These are phyloP conservation scores for Lasioglossum villosulum DNA, from an alignment of 2,888 invertebrate genomes.

Conservation along the genomic window DNA sequence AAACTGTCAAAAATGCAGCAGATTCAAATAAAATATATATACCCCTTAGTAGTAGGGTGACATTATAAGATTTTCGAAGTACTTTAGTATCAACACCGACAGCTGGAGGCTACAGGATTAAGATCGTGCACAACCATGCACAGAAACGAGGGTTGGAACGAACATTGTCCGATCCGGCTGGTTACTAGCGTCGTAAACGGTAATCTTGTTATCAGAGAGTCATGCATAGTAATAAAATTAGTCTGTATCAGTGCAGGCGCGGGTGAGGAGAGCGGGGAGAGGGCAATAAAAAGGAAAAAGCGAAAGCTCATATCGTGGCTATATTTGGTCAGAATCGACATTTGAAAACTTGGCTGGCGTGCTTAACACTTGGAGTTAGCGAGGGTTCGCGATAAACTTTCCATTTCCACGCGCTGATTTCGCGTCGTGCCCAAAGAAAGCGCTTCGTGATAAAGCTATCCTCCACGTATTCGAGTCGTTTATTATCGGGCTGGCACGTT, in stretches of 20 bases:
- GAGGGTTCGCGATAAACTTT: conserved; percentile 66
- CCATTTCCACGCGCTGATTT: conserved; percentile 65
- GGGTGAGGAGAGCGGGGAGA: too few relatives aligned
- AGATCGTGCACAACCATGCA: not conserved
- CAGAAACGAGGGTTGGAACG: not conserved
- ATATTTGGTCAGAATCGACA: conserved; percentile 38
- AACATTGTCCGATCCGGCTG: not conserved
- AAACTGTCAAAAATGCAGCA: too few relatives aligned
- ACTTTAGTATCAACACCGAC: not conserved
- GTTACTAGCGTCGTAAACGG: not conserved
- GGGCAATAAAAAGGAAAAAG: not conserved
- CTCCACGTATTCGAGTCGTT: conserved; percentile 62
- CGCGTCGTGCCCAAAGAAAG: conserved; percentile 50
- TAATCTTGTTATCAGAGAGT: not conserved
- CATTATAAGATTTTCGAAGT: not conserved
- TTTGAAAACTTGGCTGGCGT: conserved; percentile 43
- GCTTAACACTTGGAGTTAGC: conserved; percentile 48
- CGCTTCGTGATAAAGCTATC: conserved; percentile 64
- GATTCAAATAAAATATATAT: not conserved
- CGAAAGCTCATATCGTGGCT: not conserved
- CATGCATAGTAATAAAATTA: conserved; percentile 21
- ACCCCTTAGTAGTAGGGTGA: not conserved
- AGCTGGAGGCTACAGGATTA: not conserved
- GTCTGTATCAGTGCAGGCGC: not conserved
- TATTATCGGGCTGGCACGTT: conserved; percentile 66